Percentiles rank a stretch among this genome's conserved stretches.
Evolutionary conservation across 1,140 invertebrate species (phyloP).

Genomic region (Hormaphis cornu): DNA sequence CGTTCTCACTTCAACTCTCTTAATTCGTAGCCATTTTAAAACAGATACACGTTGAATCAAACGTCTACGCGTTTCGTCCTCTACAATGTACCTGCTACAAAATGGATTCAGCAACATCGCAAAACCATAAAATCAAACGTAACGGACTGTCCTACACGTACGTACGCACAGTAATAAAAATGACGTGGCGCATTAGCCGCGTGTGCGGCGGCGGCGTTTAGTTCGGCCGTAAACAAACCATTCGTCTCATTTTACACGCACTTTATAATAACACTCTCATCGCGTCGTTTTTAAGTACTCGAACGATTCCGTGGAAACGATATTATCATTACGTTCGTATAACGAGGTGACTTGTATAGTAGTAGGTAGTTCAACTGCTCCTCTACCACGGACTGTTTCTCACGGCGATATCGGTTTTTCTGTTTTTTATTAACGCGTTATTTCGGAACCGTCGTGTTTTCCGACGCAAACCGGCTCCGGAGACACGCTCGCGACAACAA

Average conservation of each 20-base stretch:
- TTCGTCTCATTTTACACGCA: not conserved
- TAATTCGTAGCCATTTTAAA: too few relatives aligned
- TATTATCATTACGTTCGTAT: too few relatives aligned
- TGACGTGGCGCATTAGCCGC: not conserved
- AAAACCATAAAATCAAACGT: too few relatives aligned
- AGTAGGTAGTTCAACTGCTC: not conserved
- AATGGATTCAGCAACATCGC: not conserved
- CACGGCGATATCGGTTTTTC: not conserved
- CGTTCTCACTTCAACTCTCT: too few relatives aligned
- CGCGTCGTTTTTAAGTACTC: too few relatives aligned
- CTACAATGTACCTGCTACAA: not conserved
- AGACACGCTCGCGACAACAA: too few relatives aligned
- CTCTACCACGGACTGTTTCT: not conserved
- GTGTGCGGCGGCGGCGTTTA: not conserved
- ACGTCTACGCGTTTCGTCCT: not conserved
- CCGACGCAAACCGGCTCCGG: not conserved
- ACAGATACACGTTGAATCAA: too few relatives aligned
- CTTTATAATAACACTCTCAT: not conserved
- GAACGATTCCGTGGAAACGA: too few relatives aligned
- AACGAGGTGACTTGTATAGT: not conserved
- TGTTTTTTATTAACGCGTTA: not conserved
- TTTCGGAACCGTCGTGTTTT: not conserved
- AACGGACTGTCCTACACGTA: too few relatives aligned
- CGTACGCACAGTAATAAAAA: too few relatives aligned
- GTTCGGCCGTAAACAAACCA: not conserved